Evolutionary conservation across 2,797 vertebrate species (phyloP), one percentile per base, ranked within the genome.

Genomic region (Notoglanidium macrostoma): DNA sequence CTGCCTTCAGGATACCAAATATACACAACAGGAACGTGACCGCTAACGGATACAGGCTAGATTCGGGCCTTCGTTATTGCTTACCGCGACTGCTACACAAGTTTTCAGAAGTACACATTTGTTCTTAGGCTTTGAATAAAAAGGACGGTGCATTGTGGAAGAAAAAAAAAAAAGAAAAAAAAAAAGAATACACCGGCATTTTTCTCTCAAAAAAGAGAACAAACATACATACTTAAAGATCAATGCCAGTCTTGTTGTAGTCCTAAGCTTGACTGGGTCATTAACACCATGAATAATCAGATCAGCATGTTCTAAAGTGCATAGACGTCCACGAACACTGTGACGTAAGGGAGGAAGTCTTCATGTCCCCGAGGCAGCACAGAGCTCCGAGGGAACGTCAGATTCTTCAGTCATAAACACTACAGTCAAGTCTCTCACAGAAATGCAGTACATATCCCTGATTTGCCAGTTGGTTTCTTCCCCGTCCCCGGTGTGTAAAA

Each of bases 251-350:
- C 84, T 89, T 88, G 87, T 77, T 91, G 91, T 92, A 91, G 23
- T 72, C 61, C 21, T 72, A 63, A 63, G 9, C 14, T 17, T 61
- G 80, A 73, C 86, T 63, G 79, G 86, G 59, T 91, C 92, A 84
- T 88, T 87, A 92, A 93, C 80, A 92, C 92, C 86, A 80, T 91
- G 88, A 87, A 90, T 79, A 73, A 88, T 88, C 88, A 88, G 86
- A 87, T 87, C 87, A 87, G 89, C 80, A 61, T 89, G 70, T 65
- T 89, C 93, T 96, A 96, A 96, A 96, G 95, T 96, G 94, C 95
- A 91, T 92, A 89, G 90, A 92, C 90, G 93, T 89, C 93, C 91
- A 89, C 73, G 90, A 95, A 95, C 93, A 95, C 95, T 95, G 93
- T 88, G 90, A 92, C 88, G 86, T 89, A 83, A 73, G 88, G 91